Evolutionary conservation across 2,797 vertebrate genomes (phyloP).

Genomic region (Lates japonicus): DNA sequence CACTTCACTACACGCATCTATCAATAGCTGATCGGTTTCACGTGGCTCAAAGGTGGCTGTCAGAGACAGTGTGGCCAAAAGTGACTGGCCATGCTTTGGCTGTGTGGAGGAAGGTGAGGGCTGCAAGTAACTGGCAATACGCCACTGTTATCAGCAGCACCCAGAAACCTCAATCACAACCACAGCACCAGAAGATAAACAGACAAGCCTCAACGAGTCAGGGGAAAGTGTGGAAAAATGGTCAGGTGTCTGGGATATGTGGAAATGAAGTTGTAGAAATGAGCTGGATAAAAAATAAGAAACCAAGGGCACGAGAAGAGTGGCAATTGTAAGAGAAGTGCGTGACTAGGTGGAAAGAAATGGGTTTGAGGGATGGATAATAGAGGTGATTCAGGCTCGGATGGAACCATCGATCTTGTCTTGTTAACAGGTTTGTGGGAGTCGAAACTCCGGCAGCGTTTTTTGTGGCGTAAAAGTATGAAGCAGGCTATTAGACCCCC

Average conservation of each 20-base stretch:
- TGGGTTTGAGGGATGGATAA: slow-evolving; percentile 61
- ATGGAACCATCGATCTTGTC: slow-evolving; percentile 69
- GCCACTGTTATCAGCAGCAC: slow-evolving; percentile 48
- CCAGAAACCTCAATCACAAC: slow-evolving; percentile 43
- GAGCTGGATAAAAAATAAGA: slow-evolving; percentile 45
- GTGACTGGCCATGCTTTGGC: slow-evolving; percentile 11
- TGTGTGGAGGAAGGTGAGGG: slow-evolving; percentile 34
- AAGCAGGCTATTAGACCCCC: slow-evolving; percentile 60
- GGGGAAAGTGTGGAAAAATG: slow-evolving; percentile 41
- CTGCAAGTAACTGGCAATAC: slow-evolving; percentile 25
- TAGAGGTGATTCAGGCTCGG: slow-evolving; percentile 62
- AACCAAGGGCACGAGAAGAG: slow-evolving; percentile 29
- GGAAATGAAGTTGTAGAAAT: slow-evolving; percentile 47
- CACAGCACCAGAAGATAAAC: slow-evolving; percentile 60
- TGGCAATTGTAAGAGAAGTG: slow-evolving; percentile 52
- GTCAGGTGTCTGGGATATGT: slow-evolving; percentile 30
- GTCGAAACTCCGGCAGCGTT: slow-evolving; percentile 48
- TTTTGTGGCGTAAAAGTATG: slow-evolving; percentile 63
- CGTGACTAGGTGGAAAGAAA: slow-evolving; percentile 56
- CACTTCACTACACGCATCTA: slow-evolving; percentile 29
- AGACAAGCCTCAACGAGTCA: slow-evolving; percentile 41
- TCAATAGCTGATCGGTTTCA: slow-evolving; percentile 47
- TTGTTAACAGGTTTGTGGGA: slow-evolving; percentile 66
- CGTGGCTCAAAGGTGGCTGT: slow-evolving; percentile 9
- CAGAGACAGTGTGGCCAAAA: slow-evolving; percentile 19